Base-by-base conservation (phyloP, 2,113 vertebrate genomes). In the Chelonoidis abingdonii region DNA sequence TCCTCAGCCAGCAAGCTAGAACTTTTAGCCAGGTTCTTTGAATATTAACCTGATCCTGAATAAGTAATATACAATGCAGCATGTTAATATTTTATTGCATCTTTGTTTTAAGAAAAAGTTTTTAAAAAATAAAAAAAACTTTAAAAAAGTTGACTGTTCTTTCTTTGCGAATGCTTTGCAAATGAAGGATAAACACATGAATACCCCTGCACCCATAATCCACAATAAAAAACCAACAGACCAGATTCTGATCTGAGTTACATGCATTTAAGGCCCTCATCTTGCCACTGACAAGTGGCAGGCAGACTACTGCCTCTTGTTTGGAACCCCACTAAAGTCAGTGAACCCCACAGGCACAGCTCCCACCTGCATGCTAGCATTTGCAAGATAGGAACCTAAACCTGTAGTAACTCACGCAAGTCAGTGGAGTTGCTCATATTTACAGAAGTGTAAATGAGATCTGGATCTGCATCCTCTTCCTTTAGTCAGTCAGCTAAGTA, bases 161-260 rank as follows among this genome's bases (percentile, higher is more conserved):
- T 57, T 27, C 24, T 57, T 57, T 57, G 24, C 27, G 25, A 57
- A 24, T 27, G 56, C 2, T 57, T 57, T 24, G 24, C 56, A 38
- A 44, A 8, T 0, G 0, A 44, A 80, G 76, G 25, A 57, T 57
- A 57, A 57, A 41, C 24, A 5, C 1, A 0, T 0, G 8, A 90
- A 24, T 0, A 24, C 4, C 10, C 7, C 2, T 10, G 5, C 0
- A 0, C 0, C 25, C 3, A 49, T 27, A 59, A 41, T 5, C 1
- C 0, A 13, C 14, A 10, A 41, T 49, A 25, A 47, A 78, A 0
- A 8, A 5, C 16, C 25, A 59, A 31, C 27, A 47, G 10, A 25
- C 0, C 4, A 0, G 49, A 31, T 31, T 8, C 29, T 1, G 0
- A 25, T 19, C 21, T 87, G 50, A 52, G n/a, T 82, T 6, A 3